Conservation (phyloP, 2,888 invertebrate genomes). For the Parnassius mnemosyne region DNA sequence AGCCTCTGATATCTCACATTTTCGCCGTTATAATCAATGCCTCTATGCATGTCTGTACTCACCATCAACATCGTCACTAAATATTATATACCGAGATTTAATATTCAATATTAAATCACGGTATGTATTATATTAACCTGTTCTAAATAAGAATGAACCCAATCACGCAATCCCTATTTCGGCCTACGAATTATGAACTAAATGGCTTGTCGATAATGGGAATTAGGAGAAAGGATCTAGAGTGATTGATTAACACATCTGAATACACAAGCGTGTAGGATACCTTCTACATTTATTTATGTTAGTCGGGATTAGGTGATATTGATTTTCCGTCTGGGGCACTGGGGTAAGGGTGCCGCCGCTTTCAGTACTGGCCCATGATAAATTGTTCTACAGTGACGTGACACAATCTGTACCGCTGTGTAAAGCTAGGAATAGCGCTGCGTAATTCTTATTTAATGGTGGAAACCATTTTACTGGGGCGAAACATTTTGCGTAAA, state of each 20-base stretch:
- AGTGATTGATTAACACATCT: constrained; percentile 28
- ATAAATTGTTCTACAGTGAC: constrained; percentile 62
- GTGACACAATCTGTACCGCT: constrained; percentile 49
- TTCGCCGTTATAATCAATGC: no score
- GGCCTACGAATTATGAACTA: constrained; percentile 14
- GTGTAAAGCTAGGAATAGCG: constrained; percentile 22
- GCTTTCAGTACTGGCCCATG: constrained; percentile 41
- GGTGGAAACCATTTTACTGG: constrained; percentile 11
- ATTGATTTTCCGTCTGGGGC: constrained; percentile 64
- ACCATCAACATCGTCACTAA: no score
- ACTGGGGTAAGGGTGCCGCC: constrained; percentile 48
- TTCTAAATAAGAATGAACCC: not conserved
- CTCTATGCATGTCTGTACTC: no score
- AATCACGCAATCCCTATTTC: not conserved
- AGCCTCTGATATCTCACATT: no score
- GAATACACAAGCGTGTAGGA: constrained; percentile 34
- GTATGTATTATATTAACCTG: no score
- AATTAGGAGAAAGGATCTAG: constrained; percentile 20
- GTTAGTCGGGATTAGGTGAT: constrained; percentile 37
- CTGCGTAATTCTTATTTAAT: constrained; percentile 24
- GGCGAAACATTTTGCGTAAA: constrained; percentile 20
- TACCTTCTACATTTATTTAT: constrained; percentile 33
- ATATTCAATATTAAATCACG: no score
- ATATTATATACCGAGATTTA: no score
- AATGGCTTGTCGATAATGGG: constrained; percentile 29